Evolutionary conservation across 2,797 vertebrate species (phyloP).

Genomic region (Alectoris magna): DNA sequence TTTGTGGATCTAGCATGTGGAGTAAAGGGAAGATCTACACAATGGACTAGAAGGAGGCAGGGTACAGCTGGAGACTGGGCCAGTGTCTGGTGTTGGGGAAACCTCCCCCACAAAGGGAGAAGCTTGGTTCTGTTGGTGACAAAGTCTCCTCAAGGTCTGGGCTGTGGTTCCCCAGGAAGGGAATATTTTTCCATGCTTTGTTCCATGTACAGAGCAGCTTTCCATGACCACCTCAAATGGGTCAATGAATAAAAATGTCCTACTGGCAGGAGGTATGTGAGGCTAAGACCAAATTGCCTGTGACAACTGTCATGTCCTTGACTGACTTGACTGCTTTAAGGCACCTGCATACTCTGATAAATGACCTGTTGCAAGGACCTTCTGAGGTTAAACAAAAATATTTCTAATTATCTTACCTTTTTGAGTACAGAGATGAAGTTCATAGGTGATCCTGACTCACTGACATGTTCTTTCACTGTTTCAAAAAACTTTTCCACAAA

Average conservation of each 20-base stretch:
- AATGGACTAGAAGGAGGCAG: background rate
- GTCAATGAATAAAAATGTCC: background rate
- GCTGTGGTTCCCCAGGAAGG: background rate
- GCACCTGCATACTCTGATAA: background rate
- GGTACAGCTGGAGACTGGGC: background rate
- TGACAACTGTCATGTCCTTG: background rate
- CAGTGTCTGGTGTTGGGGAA: background rate
- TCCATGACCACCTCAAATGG: background rate
- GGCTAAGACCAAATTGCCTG: background rate
- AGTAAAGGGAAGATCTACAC: background rate
- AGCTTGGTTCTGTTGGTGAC: background rate
- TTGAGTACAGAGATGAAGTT: conserved; percentile 82
- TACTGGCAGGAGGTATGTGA: background rate
- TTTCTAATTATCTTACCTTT: conserved; percentile 74
- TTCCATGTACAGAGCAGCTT: background rate
- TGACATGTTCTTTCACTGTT: conserved; percentile 80
- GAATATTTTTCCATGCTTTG: background rate
- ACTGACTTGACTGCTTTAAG: background rate
- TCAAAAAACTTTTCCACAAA: conserved; percentile 87
- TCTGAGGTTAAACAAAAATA: background rate
- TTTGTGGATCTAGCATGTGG: background rate
- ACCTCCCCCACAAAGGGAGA: fast-evolving
- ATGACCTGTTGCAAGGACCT: background rate
- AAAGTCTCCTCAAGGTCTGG: background rate
- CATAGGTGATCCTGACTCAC: conserved; percentile 56